Base-by-base conservation (phyloP, 2,888 invertebrate genomes). In the Amphipyra berbera region DNA sequence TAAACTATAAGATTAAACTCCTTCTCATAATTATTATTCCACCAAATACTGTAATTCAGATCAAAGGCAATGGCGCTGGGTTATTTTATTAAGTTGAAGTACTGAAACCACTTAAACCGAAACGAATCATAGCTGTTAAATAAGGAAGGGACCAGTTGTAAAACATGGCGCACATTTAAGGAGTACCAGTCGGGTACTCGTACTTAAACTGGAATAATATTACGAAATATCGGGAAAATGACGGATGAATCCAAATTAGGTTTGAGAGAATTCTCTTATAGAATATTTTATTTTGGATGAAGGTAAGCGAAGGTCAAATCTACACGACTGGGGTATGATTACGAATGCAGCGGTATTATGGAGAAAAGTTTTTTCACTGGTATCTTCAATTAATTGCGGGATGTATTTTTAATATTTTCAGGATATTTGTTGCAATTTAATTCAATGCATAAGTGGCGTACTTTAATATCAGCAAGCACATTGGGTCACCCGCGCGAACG, bases 11-110 rank as follows among this genome's bases (percentile, higher is more conserved):
- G 42, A 15, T 33, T 38, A 35, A 13, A 66, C 53, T 35, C 48
- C 35, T 48, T 44, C 21, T 13, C 45, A 12, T 67, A 49, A 70
- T 64, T 55, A 41, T 38, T 44, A 66, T 53, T 59, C 12, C 14
- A 65, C 12, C 14, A 65, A 72, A 53, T 41, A 72, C 52, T 9
- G 21, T 21, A 21, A 21, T 21, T 21, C 21, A 21, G 46, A 73
- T 67, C 68, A 67, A 54, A 73, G 68, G 49, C 12, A n/a, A n/a
- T n/a, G n/a, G 47, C 21, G 40, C 12, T 9, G 35, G 42, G 52
- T 42, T 52, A 59, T 56, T 56, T 60, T 75, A 72, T 58, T 42
- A 56, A 33, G 56, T 64, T 59, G 45, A 61, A 61, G 42, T 42
- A 52, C 35, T 50, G 58, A 41, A 64, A 58, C 68, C 63, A 59